Evolutionary conservation across 2,797 vertebrate genomes (phyloP).

Genomic region (Acanthiza pusilla): DNA sequence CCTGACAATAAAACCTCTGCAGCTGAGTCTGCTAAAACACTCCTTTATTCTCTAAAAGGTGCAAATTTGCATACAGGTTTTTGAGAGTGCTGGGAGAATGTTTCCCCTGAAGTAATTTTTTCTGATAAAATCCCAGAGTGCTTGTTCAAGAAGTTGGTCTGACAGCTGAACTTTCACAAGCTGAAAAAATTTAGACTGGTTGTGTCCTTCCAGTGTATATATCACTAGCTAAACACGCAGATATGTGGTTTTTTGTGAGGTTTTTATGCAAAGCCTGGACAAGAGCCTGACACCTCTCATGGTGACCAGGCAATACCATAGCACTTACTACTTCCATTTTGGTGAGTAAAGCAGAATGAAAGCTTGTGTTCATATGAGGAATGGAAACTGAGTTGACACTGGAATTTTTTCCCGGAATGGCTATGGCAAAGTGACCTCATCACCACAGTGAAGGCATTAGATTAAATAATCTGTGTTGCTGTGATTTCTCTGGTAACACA

Average conservation of each 20-base stretch:
- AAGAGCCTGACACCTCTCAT: background rate
- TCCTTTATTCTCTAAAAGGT: background rate
- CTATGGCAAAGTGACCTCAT: background rate
- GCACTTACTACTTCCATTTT: background rate
- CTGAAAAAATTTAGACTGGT: slow-evolving; percentile 18
- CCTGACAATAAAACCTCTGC: background rate
- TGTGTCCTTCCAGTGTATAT: background rate
- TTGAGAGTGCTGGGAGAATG: background rate
- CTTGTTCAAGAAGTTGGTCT: slow-evolving; percentile 36
- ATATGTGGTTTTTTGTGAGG: background rate
- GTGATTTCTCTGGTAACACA: background rate
- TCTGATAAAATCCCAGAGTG: slow-evolving; percentile 26
- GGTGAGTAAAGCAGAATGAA: background rate
- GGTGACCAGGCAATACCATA: background rate
- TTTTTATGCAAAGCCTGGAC: background rate
- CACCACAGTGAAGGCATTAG: background rate
- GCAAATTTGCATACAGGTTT: slow-evolving; percentile 9
- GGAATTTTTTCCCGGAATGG: background rate
- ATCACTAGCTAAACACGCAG: background rate
- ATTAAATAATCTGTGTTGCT: background rate
- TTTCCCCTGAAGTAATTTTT: slow-evolving; percentile 40
- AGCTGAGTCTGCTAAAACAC: background rate
- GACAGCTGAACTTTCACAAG: slow-evolving; percentile 35
- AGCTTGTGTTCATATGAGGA: background rate
- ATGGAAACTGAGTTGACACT: background rate